A percentile compares a stretch with the other conserved stretches of the same genome.
Conservation (phyloP, 2,113 vertebrate genomes). For the Mystacornis crossleyi region DNA sequence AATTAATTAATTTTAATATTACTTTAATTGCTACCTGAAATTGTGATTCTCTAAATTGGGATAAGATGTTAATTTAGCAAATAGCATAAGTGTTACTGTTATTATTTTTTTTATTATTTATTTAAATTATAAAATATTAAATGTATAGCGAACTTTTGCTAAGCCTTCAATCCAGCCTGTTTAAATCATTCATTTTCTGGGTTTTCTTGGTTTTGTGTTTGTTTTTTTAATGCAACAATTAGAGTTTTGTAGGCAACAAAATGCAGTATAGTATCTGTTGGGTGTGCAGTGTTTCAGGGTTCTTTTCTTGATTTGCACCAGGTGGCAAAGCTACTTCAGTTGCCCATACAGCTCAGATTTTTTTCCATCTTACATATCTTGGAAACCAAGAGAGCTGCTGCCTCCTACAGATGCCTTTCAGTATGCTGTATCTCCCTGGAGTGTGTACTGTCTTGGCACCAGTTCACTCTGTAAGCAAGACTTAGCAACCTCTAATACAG, state of each 20-base stretch:
- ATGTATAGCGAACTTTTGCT: background rate
- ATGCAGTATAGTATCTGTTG: constrained; percentile 13
- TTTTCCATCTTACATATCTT: constrained; percentile 59
- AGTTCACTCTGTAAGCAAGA: constrained; percentile 62
- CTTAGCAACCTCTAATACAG: constrained; percentile 48
- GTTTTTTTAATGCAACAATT: background rate
- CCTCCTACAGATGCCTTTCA: constrained; percentile 58
- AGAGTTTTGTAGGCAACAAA: constrained; percentile 9
- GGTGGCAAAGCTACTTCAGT: constrained; percentile 63
- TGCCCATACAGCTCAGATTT: constrained; percentile 61
- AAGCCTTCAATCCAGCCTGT: background rate
- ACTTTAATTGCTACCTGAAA: background rate
- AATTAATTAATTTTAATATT: background rate
- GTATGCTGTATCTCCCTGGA: constrained; percentile 57
- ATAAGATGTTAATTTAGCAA: background rate
- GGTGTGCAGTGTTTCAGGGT: constrained; percentile 54
- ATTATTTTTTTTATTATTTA: background rate
- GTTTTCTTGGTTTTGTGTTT: background rate
- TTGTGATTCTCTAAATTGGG: background rate
- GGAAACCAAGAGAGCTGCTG: constrained; percentile 57
- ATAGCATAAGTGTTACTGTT: background rate
- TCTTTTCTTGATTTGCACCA: constrained; percentile 67
- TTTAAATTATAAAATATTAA: background rate
- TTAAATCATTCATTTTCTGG: background rate
- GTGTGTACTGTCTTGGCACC: constrained; percentile 62